Evolutionary conservation across 2,113 vertebrate species (phyloP).

Genomic region (Nothoprocta pentlandii): DNA sequence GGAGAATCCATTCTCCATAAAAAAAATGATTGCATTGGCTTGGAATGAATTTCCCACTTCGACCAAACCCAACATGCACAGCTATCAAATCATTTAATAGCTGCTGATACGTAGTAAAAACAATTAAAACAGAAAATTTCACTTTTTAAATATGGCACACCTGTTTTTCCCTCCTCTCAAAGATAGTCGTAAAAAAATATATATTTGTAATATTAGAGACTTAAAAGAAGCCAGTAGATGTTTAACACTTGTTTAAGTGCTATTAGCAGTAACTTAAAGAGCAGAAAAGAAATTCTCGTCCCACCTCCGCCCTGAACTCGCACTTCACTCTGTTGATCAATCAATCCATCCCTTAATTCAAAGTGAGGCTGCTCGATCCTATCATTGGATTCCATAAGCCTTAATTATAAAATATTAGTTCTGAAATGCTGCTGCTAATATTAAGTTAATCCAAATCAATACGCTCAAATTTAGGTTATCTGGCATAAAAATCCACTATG

Average conservation of each 20-base stretch:
- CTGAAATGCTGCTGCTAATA: not conserved
- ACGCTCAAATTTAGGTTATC: not conserved
- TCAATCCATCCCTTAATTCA: not conserved
- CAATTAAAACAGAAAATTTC: not conserved
- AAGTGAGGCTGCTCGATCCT: not conserved
- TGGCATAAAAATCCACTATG: not conserved
- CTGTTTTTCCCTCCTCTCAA: not conserved
- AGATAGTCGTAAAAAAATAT: not conserved
- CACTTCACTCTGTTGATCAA: not conserved
- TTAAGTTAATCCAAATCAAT: not conserved
- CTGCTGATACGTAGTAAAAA: not conserved
- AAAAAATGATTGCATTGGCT: not conserved
- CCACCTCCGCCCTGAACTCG: not conserved
- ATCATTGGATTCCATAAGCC: not conserved
- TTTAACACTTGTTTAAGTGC: not conserved
- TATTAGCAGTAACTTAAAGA: not conserved
- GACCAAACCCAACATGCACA: not conserved
- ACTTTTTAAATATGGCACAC: not conserved
- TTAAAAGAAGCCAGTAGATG: not conserved
- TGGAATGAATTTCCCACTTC: not conserved
- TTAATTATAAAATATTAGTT: not conserved
- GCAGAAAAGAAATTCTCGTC: not conserved
- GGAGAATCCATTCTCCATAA: not conserved
- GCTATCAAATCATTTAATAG: not conserved
- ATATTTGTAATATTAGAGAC: not conserved